Evolutionary conservation across 2,888 invertebrate species (phyloP).

Genomic region (Noctua janthina): DNA sequence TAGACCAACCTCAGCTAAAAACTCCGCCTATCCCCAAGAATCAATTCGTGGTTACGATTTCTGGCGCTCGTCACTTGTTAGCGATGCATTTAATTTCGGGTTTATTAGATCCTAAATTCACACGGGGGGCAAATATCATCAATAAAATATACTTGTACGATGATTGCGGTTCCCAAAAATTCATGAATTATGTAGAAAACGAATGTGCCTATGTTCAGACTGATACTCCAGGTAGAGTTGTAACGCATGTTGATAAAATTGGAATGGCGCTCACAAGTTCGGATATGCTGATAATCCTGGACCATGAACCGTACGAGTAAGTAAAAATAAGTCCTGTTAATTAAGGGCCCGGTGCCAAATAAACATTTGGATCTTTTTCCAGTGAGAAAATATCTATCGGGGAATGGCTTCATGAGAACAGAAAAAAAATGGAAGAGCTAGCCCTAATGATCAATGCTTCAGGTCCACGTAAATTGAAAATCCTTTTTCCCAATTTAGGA

Average conservation of each 20-base stretch:
- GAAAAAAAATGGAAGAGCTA: slow-evolving; percentile 81
- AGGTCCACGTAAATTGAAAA: slow-evolving; percentile 83
- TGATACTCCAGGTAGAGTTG: slow-evolving; percentile 76
- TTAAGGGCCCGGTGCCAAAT: too few relatives aligned
- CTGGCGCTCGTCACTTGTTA: slow-evolving; percentile 79
- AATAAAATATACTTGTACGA: slow-evolving; percentile 83
- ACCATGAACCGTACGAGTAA: slow-evolving; percentile 84
- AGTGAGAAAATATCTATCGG: slow-evolving; percentile 79
- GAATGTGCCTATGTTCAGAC: slow-evolving; percentile 80
- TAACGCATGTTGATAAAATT: slow-evolving; percentile 83
- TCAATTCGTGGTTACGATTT: slow-evolving; percentile 78
- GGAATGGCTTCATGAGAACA: slow-evolving; percentile 81
- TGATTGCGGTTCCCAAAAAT: slow-evolving; percentile 71
- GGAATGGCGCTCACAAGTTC: slow-evolving; percentile 85
- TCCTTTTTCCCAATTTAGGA: slow-evolving; percentile 90
- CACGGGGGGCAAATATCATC: slow-evolving; percentile 71
- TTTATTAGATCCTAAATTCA: slow-evolving; percentile 74
- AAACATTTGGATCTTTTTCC: slow-evolving; percentile 60
- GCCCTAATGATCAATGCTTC: slow-evolving; percentile 87
- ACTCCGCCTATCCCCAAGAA: slow-evolving; percentile 52
- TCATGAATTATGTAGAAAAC: slow-evolving; percentile 79
- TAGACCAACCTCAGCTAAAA: slow-evolving; percentile 42
- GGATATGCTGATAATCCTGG: slow-evolving; percentile 89
- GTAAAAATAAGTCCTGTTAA: slow-evolving; percentile 45
- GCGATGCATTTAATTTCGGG: slow-evolving; percentile 81